Evolutionary conservation across 2,113 vertebrate species (phyloP), one percentile per base, ranked within the genome.

Genomic region (Sylvietta virens): DNA sequence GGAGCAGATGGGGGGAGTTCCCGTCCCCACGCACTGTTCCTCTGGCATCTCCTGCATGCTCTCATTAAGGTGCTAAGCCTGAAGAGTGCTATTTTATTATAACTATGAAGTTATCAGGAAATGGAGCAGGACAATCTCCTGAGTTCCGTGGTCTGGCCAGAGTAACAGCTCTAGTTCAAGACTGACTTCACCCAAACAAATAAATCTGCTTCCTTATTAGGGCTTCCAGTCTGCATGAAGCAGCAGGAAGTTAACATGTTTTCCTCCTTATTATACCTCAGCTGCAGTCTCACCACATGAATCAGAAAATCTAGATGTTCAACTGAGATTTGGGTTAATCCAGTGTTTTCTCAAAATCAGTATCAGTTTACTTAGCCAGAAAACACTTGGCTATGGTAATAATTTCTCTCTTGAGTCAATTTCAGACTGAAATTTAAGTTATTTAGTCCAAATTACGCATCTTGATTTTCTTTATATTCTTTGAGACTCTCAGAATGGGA

Each of bases 101-200:
- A n/a, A 16, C 37, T 42, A 7, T 5, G 30, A 76, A 66, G 19
- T 62, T 66, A 54, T 42, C 40, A 83, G 37, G 50, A 92, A 92
- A 86, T 2, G 22, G 62, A 88, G 67, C 30, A 82, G 39, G 84
- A 69, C n/a, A 69, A 56, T 69, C 53, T 53, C 81, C 65, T 22
- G 62, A 58, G 13, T 39, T 82, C 37, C 4, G 17, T 60, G 87
- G 50, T 87, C 54, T 66, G 66, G 44, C 66, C 48, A 48, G 8
- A 76, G 22, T 14, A 81, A 61, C 48, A 82, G 71, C 66, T 77
- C 44, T 62, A 51, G 47, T 80, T 66, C 47, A 88, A 73, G 45
- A 58, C 30, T 90, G 81, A 94, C 71, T 90, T 82, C 54, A 71
- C 58, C 64, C 79, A 91, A 85, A 85, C 48, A 95, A 90, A 82